phyloP scores from a whole-genome alignment of 2,797 vertebrate species.

The Bucorvus abyssinicus region DNA sequence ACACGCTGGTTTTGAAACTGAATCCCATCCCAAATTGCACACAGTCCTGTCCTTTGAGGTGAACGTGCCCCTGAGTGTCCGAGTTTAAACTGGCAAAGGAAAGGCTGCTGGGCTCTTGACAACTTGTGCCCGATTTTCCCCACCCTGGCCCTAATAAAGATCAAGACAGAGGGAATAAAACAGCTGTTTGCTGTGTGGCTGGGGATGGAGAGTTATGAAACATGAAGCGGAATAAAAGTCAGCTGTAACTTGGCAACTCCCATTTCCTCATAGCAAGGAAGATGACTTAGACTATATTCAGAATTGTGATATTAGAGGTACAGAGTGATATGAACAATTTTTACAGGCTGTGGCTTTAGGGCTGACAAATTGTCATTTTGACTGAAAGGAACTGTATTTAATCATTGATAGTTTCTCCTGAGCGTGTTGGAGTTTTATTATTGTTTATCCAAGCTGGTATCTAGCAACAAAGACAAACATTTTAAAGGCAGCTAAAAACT shows the following conservation, averaged over 20 bases:
- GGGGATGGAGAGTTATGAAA: conserved; percentile 33
- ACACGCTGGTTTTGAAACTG: neutral
- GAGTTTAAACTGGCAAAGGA: neutral
- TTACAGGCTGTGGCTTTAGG: neutral
- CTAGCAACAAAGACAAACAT: conserved; percentile 5
- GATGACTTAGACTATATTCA: neutral
- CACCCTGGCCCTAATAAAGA: neutral
- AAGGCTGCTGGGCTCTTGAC: neutral
- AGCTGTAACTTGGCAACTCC: conserved; percentile 27
- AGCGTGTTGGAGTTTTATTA: neutral
- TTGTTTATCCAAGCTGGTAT: neutral
- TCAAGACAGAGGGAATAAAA: conserved; percentile 16
- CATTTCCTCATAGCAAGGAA: conserved; percentile 10
- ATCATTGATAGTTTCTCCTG: neutral
- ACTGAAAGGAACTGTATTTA: neutral
- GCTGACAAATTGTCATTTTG: neutral
- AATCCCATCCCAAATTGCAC: neutral
- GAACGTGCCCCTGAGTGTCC: neutral
- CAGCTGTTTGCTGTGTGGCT: conserved; percentile 20
- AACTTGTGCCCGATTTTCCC: neutral
- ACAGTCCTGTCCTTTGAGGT: neutral
- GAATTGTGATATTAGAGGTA: neutral
- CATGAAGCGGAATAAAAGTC: conserved; percentile 27
- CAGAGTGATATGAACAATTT: neutral
- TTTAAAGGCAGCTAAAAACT: conserved; percentile 23